These are phyloP conservation scores for Gnathonemus echidnorhynchus DNA, from an alignment of 2,113 vertebrate genomes.

Conservation along the genomic window DNA sequence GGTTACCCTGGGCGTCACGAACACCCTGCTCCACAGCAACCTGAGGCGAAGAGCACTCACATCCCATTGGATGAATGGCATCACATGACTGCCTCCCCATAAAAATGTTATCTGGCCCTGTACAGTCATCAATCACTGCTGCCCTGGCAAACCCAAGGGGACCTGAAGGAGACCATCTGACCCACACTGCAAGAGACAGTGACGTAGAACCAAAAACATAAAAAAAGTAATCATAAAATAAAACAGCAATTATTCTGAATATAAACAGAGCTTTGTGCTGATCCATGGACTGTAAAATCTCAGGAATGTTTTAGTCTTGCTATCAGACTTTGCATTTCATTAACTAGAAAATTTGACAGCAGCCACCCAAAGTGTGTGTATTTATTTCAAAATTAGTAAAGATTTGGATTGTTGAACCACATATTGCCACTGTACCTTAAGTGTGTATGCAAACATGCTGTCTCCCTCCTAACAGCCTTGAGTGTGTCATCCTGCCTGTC, in stretches of 20 bases:
- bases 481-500: neutral
- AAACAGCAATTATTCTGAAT: neutral
- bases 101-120: neutral
- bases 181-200: neutral
- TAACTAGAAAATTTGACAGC: neutral
- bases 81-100: neutral
- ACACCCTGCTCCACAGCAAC: neutral
- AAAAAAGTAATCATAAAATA: neutral
- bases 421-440: neutral
- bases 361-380: neutral
- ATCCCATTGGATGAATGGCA: neutral
- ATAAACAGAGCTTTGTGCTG: constrained; percentile 6
- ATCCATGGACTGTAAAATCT: no score
- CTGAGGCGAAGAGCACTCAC: neutral
- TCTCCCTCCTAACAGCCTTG: neutral
- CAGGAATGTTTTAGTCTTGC: neutral
- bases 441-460: neutral
- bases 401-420: neutral
- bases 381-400: neutral
- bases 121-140: neutral
- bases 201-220: neutral
- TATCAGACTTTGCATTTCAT: neutral
- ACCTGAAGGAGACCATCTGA: constrained; percentile 12
- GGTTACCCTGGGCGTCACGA: neutral
- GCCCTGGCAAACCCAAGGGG: neutral